A percentile compares a stretch with the other conserved stretches of the same genome.
These are phyloP conservation scores for Zygaena filipendulae DNA, from an alignment of 2,888 invertebrate species.

Conservation along the genomic window DNA sequence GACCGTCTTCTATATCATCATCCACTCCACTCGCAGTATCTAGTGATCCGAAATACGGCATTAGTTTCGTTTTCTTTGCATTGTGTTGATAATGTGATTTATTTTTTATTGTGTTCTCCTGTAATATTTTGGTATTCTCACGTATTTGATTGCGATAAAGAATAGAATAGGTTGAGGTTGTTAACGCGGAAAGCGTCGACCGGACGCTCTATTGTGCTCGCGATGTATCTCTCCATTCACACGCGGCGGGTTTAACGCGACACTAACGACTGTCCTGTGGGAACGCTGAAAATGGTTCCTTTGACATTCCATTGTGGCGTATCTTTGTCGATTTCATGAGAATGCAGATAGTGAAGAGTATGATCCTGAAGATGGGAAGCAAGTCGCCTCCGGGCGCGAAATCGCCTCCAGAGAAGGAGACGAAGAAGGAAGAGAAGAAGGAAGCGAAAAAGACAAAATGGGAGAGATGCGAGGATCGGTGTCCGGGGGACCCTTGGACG, in stretches of 20 bases:
- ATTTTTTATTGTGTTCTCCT: conserved; percentile 16
- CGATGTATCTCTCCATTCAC: conserved; percentile 26
- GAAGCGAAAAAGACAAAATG: conserved; percentile 30
- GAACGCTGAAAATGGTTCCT: conserved; percentile 20
- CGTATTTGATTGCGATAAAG: conserved; percentile 18
- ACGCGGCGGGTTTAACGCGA: conserved; percentile 17
- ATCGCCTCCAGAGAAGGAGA: conserved; percentile 23
- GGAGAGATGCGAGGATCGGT: conserved; percentile 44
- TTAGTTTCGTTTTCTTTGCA: too few species aligned
- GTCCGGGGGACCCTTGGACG: conserved; percentile 49
- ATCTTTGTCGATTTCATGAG: conserved; percentile 22
- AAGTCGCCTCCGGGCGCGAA: conserved; percentile 36
- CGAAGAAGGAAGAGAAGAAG: conserved; percentile 31
- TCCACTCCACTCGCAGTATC: too few species aligned
- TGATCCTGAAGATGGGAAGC: conserved; percentile 56
- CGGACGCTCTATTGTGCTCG: conserved; percentile 27
- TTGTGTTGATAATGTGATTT: too few species aligned
- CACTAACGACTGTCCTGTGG: conserved; percentile 18
- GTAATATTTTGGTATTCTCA: conserved; percentile 11
- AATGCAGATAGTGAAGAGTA: conserved; percentile 25
- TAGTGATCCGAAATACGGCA: too few species aligned
- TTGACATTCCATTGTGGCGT: conserved; percentile 16
- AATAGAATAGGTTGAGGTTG: conserved; percentile 20
- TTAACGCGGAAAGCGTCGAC: conserved; percentile 24
- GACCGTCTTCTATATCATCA: too few species aligned